Base-by-base conservation (phyloP, 2,888 invertebrate genomes). In the Fragum sueziense region DNA sequence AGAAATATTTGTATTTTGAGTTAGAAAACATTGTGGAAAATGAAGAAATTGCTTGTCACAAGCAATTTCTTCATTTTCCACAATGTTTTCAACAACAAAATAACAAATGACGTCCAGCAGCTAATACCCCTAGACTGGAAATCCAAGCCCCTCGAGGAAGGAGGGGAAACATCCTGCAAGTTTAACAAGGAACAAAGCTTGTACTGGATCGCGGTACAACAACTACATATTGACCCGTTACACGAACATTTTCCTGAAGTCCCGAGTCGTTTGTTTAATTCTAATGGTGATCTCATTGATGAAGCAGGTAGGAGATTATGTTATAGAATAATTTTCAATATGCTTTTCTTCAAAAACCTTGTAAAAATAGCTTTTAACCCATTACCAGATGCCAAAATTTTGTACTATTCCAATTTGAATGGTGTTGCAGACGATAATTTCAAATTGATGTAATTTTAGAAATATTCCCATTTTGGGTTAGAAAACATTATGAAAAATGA, bases 181-280 rank as follows among this genome's bases (percentile, higher is more conserved):
- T 76, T 79, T 37, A 89, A 88, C 76, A 88, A 92, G 73, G 94
- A 94, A 82, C 93, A 93, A 88, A 92, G 93, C 74, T 86, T 94
- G 20, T 94, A 94, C 85, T 94, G 94, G 94, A 92, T 94, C 68
- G 94, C 94, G 22, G 94, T 94, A 25, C 93, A 93, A 72, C 94
- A 94, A 84, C 88, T 94, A 70, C 93, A 94, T 33, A 91, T 92
- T 62, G 94, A 94, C 84, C 93, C 91, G 9, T 70, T 90, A 34
- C 90, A 91, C 76, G 89, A 91, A 91, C 92, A 92, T 78, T 91
- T 91, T 83, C 90, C 91, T 31, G 92, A 93, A 70, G 90, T 90
- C 65, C 85, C 90, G 34, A 88, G 90, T 72, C 89, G 91, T 67
- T 91, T 91, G 84, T 93, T 92, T 79, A 93, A 93, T 85, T 90